phyloP scores from a whole-genome alignment of 2,888 invertebrate species.

The Eristalis pertinax region DNA sequence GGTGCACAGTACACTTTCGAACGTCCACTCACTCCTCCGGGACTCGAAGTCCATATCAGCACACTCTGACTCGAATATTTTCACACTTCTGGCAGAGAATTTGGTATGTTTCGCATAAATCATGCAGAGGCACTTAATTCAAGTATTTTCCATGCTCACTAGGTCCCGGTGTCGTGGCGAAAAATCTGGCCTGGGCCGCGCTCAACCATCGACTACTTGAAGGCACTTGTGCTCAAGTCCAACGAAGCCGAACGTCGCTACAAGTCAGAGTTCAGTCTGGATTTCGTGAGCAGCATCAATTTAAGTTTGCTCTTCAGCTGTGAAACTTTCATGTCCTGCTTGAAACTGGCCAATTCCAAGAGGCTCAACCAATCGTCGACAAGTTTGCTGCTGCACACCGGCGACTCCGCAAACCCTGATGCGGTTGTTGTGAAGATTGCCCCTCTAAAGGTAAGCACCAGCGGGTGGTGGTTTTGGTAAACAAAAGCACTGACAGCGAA shows the following conservation, averaged over 20 bases:
- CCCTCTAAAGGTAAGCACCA: conserved; percentile 76
- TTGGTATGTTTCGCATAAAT: conserved; percentile 72
- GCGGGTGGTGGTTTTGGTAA: conserved; percentile 30
- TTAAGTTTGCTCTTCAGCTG: conserved; percentile 79
- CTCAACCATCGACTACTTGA: conserved; percentile 78
- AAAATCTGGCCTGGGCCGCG: conserved; percentile 79
- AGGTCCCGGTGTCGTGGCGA: conserved; percentile 79
- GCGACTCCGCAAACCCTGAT: conserved; percentile 18
- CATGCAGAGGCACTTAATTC: neutral
- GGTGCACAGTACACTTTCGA: conserved; percentile 78
- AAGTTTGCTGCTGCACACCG: conserved; percentile 75
- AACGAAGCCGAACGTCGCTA: conserved; percentile 78
- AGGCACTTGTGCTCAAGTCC: conserved; percentile 77
- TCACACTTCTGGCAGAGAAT: conserved; percentile 77
- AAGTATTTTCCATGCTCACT: neutral
- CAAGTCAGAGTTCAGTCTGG: conserved; percentile 74
- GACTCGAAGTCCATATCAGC: conserved; percentile 72
- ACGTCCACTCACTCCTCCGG: conserved; percentile 76
- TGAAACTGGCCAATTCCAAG: conserved; percentile 79
- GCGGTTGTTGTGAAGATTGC: conserved; percentile 75
- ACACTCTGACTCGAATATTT: conserved; percentile 73
- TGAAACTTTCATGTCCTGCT: conserved; percentile 78
- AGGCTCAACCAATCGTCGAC: conserved; percentile 77
- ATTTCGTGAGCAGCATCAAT: conserved; percentile 77
- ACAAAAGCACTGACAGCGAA: conserved; percentile 4